phyloP scores from a whole-genome alignment of 2,797 vertebrate genomes.

The Okamejei kenojei region DNA sequence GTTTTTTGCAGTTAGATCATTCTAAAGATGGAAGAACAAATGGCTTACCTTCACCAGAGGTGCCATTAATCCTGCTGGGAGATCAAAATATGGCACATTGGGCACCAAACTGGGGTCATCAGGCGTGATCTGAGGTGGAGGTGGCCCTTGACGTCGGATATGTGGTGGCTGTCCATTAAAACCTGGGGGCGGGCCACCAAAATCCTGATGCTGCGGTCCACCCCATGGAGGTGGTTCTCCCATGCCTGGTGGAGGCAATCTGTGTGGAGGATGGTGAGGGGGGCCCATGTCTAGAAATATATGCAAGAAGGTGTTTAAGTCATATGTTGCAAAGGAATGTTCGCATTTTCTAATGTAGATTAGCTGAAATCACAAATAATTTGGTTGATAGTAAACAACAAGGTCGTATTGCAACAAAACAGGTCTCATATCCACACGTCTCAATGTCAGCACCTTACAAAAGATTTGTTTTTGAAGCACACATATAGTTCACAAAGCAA shows the following conservation, averaged over 20 bases:
- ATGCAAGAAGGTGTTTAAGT: background rate
- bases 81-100: conserved; percentile 93
- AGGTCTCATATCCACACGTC: background rate
- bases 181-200: conserved; percentile 85
- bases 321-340: background rate
- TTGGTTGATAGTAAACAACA: background rate
- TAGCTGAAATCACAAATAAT: background rate
- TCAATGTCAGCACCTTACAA: background rate
- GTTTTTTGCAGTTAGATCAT: background rate
- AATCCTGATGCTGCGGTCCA: conserved; percentile 82
- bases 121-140: conserved; percentile 66
- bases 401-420: background rate
- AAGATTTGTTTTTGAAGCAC: background rate
- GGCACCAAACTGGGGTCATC: conserved; percentile 94
- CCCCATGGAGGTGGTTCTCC: conserved; percentile 88
- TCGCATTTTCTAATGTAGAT: background rate
- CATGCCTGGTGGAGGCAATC: conserved; percentile 85
- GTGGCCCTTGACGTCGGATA: conserved; percentile 76
- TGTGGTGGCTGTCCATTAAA: conserved; percentile 94
- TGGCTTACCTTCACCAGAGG: conserved; percentile 81
- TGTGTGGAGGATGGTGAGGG: conserved; percentile 84
- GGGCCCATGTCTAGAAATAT: conserved; percentile 77
- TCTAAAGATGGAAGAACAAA: background rate
- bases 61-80: conserved; percentile 96
- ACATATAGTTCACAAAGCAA: background rate